A percentile compares a stretch with the other conserved stretches of the same genome.
phyloP scores from a whole-genome alignment of 2,113 vertebrate genomes.

The Gymnobelideus leadbeateri region DNA sequence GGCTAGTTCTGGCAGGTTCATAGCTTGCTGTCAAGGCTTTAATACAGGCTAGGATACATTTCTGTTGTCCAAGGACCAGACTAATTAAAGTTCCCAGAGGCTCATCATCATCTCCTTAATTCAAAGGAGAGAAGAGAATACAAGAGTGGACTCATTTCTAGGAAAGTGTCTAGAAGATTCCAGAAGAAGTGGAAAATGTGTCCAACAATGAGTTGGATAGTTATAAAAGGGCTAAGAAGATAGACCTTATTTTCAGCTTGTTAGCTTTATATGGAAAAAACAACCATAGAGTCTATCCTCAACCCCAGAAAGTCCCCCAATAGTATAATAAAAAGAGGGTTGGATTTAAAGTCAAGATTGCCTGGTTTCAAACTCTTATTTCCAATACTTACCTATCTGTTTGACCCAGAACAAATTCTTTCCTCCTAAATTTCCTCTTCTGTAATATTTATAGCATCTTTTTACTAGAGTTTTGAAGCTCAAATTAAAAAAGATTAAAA shows the following conservation, averaged over 20 bases:
- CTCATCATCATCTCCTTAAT: neutral
- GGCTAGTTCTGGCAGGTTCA: neutral
- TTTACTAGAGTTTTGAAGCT: neutral
- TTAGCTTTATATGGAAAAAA: constrained; percentile 7
- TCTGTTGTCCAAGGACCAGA: neutral
- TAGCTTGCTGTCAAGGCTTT: neutral
- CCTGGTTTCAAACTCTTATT: neutral
- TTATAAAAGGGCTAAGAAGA: neutral
- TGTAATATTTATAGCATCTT: neutral
- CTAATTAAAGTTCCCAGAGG: neutral
- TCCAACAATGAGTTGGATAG: neutral
- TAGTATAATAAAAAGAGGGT: neutral
- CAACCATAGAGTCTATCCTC: neutral
- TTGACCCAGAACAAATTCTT: neutral
- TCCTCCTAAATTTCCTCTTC: neutral
- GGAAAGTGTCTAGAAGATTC: neutral
- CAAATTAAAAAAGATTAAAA: neutral
- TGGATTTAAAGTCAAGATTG: neutral
- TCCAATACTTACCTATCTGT: neutral
- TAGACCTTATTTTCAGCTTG: too few relatives aligned
- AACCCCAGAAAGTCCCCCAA: neutral
- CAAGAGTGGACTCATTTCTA: neutral
- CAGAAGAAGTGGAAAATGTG: neutral
- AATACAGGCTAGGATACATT: neutral
- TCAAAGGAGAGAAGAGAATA: neutral